A percentile compares a stretch with the other conserved stretches of the same genome.
Conservation (phyloP, 2,113 vertebrate genomes). For the Nycticorax nycticorax region DNA sequence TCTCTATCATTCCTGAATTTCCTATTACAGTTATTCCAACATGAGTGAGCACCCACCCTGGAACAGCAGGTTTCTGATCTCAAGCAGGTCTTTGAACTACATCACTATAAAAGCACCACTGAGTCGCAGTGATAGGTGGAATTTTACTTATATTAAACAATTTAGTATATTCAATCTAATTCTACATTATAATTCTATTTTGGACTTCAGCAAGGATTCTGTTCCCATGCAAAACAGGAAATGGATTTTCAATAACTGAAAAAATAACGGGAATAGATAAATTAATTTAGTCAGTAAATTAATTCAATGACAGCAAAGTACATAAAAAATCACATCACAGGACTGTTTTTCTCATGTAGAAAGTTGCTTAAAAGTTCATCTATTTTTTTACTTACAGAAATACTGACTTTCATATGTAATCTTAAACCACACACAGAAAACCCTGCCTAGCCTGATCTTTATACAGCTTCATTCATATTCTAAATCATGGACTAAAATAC, state of each 20-base stretch:
- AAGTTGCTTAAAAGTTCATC: background rate
- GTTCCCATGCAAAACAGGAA: background rate
- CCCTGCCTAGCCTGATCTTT: background rate
- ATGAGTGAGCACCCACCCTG: rapidly evolving
- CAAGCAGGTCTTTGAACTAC: background rate
- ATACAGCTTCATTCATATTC: background rate
- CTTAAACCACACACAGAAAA: background rate
- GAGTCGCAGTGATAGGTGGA: background rate
- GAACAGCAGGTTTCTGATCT: background rate
- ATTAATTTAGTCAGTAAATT: background rate
- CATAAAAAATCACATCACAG: background rate
- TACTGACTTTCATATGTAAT: background rate
- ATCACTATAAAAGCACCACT: background rate
- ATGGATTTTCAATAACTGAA: background rate
- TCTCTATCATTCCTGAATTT: background rate
- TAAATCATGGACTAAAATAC: background rate
- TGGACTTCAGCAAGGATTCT: background rate
- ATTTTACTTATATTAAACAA: background rate
- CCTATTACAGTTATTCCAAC: background rate
- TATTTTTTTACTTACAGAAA: background rate
- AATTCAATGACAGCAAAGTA: background rate
- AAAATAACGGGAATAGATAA: background rate
- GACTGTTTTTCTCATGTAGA: background rate
- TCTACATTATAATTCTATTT: background rate
- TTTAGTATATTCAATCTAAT: background rate